Evolutionary conservation across 2,888 invertebrate species (phyloP).

Genomic region (Eilema depressum): DNA sequence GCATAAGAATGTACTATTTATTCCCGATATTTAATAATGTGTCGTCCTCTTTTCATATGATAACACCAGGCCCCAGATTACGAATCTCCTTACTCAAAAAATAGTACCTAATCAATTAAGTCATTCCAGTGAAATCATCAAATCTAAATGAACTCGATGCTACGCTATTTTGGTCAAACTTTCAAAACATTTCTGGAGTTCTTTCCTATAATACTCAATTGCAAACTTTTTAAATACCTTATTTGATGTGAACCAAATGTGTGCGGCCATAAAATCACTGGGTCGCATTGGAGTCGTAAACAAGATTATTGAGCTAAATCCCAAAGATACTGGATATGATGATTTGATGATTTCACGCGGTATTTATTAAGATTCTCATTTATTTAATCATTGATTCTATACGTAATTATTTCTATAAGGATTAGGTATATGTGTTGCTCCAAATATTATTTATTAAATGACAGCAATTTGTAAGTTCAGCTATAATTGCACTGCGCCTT

Average conservation of each 20-base stretch:
- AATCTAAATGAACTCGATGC: neutral
- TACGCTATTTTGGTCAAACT: neutral
- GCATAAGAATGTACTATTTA: neutral
- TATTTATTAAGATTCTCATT: neutral
- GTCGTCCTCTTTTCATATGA: neutral
- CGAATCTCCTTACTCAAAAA: neutral
- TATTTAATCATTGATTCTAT: slow-evolving; percentile 4
- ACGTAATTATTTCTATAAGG: slow-evolving; percentile 16
- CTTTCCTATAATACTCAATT: no score
- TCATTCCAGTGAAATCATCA: neutral
- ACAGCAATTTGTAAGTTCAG: slow-evolving; percentile 7
- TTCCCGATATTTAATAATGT: neutral
- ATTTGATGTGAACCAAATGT: neutral
- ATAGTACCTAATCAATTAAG: neutral
- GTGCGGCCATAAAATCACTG: neutral
- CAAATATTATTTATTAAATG: neutral
- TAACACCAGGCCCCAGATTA: neutral
- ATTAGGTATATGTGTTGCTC: neutral
- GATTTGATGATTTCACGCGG: neutral
- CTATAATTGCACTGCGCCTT: slow-evolving; percentile 5
- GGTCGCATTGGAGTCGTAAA: neutral
- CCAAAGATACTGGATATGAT: neutral
- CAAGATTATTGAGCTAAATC: neutral
- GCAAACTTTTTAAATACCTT: neutral
- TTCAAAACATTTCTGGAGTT: neutral